A percentile compares a stretch with the other conserved stretches of the same genome.
Evolutionary conservation across 2,888 invertebrate genomes (phyloP).

Genomic region (Chymomyza procnemis): DNA sequence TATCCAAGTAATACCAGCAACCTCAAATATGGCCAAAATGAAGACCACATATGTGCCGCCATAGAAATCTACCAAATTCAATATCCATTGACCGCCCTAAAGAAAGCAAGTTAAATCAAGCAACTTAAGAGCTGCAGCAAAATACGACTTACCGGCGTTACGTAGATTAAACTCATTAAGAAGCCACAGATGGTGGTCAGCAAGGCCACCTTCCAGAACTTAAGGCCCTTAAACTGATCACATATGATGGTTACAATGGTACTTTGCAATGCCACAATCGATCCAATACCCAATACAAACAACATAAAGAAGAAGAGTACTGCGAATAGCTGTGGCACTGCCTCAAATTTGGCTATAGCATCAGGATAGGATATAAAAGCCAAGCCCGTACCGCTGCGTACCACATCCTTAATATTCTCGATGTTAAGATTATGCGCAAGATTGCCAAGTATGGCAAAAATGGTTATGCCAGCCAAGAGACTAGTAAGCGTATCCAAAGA

Average conservation of each 20-base stretch:
- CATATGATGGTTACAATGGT: slow-evolving; percentile 84
- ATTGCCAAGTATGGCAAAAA: slow-evolving; percentile 90
- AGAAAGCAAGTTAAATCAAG: background rate
- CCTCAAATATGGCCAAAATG: slow-evolving; percentile 81
- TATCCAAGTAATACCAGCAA: slow-evolving; percentile 81
- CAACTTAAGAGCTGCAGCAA: background rate
- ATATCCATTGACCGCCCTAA: slow-evolving; percentile 82
- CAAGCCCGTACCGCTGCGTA: slow-evolving; percentile 87
- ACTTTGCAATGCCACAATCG: slow-evolving; percentile 85
- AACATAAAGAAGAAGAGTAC: slow-evolving; percentile 91
- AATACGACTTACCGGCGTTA: slow-evolving; percentile 83
- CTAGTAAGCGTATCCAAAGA: slow-evolving; percentile 90
- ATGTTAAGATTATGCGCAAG: slow-evolving; percentile 83
- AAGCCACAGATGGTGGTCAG: slow-evolving; percentile 81
- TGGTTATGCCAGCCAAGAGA: slow-evolving; percentile 87
- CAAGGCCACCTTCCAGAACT: slow-evolving; percentile 82
- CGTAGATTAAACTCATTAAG: slow-evolving; percentile 83
- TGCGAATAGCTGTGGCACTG: slow-evolving; percentile 86
- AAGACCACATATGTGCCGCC: slow-evolving; percentile 83
- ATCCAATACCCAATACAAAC: slow-evolving; percentile 87
- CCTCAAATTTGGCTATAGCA: slow-evolving; percentile 86
- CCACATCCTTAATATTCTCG: slow-evolving; percentile 82
- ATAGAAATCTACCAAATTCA: slow-evolving; percentile 82
- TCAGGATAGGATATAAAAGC: slow-evolving; percentile 92
- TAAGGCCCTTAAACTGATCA: slow-evolving; percentile 83